Conservation (phyloP, 2,888 invertebrate genomes). For the Scrobipalpa atriplicella region DNA sequence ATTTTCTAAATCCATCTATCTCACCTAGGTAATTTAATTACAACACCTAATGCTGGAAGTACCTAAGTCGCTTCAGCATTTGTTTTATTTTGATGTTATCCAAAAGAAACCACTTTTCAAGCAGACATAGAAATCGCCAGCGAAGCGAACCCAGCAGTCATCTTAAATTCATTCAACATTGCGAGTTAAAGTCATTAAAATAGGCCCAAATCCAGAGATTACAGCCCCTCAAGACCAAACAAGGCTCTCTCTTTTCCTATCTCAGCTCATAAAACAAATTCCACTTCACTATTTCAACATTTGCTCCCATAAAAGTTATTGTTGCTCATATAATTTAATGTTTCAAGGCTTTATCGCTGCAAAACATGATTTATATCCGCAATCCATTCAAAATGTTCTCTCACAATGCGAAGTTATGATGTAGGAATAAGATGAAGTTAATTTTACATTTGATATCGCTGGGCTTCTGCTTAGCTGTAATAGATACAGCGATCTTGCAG, state of each 20-base stretch:
- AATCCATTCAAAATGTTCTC: constrained; percentile 2
- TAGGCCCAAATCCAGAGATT: not conserved
- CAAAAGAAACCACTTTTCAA: no score
- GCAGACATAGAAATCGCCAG: no score
- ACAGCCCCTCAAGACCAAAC: not conserved
- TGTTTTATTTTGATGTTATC: no score
- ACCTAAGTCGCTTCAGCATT: no score
- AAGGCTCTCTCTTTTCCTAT: not conserved
- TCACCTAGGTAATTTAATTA: no score
- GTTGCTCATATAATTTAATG: constrained; percentile 17
- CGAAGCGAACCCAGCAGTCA: no score
- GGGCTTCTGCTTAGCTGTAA: not conserved
- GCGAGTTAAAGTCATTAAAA: no score
- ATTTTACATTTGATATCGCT: not conserved
- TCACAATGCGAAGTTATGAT: constrained; percentile 7
- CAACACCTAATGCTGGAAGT: no score
- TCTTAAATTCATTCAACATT: no score
- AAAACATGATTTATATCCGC: constrained; percentile 16
- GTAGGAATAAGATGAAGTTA: constrained; percentile 18
- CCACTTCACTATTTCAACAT: constrained; percentile 8
- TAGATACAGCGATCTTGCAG: not conserved
- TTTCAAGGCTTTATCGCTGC: constrained; percentile 2
- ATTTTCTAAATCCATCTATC: no score
- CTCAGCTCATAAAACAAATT: constrained; percentile 8
- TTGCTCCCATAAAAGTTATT: constrained; percentile 14